phyloP scores from a whole-genome alignment of 2,797 vertebrate species.

The Corythornis leucogaster region DNA sequence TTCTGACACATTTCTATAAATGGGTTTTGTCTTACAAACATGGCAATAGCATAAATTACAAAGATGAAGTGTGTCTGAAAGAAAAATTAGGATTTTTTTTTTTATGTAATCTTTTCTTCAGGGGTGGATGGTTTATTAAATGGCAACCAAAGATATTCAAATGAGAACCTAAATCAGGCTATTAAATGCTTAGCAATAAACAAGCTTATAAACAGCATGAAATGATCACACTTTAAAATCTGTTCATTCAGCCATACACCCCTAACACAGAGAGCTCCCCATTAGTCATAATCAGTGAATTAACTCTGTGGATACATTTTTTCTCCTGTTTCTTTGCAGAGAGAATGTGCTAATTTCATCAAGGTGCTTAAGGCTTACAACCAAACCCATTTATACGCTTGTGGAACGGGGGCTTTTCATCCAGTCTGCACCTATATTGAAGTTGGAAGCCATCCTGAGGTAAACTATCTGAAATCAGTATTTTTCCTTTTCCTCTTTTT shows the following conservation, averaged over 20 bases:
- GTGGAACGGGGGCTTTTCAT: slow-evolving; percentile 97
- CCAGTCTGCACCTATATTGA: slow-evolving; percentile 95
- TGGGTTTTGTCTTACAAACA: slow-evolving; percentile 41
- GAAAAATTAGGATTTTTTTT: not conserved
- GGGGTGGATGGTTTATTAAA: slow-evolving; percentile 16
- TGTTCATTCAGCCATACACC: not conserved
- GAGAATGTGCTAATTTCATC: slow-evolving; percentile 96
- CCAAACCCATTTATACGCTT: slow-evolving; percentile 94
- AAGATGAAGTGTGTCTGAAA: not conserved
- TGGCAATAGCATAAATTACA: slow-evolving; percentile 39
- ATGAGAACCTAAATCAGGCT: slow-evolving; percentile 21
- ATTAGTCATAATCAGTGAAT: slow-evolving; percentile 25
- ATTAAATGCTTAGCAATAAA: slow-evolving; percentile 35
- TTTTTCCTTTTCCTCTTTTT: slow-evolving; percentile 2
- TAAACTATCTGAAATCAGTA: slow-evolving; percentile 72
- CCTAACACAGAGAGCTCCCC: not conserved
- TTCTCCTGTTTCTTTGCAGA: slow-evolving; percentile 80
- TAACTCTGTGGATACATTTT: slow-evolving; percentile 38
- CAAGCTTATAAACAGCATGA: not conserved
- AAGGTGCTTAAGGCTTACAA: slow-evolving; percentile 94
- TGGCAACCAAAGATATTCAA: slow-evolving; percentile 28
- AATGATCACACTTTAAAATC: slow-evolving; percentile 24
- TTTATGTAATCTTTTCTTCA: slow-evolving; percentile 3
- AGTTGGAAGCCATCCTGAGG: slow-evolving; percentile 94
- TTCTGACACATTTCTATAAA: slow-evolving; percentile 62